phyloP scores from a whole-genome alignment of 2,888 invertebrate genomes.

The Cantharis rustica region DNA sequence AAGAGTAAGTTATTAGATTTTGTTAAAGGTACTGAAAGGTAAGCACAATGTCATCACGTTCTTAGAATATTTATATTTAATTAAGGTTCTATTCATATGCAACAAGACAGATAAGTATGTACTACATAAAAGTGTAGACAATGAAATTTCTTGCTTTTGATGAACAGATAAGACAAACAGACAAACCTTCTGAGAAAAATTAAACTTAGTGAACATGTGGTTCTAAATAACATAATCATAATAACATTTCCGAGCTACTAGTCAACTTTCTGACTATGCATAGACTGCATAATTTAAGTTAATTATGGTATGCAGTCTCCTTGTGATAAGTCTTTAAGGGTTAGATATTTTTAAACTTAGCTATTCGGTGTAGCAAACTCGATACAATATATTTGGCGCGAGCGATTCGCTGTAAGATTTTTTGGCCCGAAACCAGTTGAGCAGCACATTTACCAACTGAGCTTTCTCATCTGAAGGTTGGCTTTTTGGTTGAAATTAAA shows the following conservation, averaged over 20 bases:
- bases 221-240: neutral
- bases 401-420: too few relatives aligned
- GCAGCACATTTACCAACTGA: too few relatives aligned
- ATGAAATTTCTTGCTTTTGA: conserved; percentile 36
- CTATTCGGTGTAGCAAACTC: too few relatives aligned
- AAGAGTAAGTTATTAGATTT: neutral
- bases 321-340: too few relatives aligned
- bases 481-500: too few relatives aligned
- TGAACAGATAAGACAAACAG: conserved; percentile 33
- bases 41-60: conserved; percentile 22
- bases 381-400: too few relatives aligned
- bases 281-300: too few relatives aligned
- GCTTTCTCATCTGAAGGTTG: too few relatives aligned
- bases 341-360: too few relatives aligned
- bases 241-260: neutral
- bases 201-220: conserved; percentile 8
- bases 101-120: conserved; percentile 24
- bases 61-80: conserved; percentile 38
- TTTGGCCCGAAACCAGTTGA: too few relatives aligned
- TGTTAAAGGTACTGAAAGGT: neutral
- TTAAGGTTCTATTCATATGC: conserved; percentile 38
- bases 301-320: too few relatives aligned
- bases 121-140: conserved; percentile 35
- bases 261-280: too few relatives aligned
- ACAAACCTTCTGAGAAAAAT: conserved; percentile 35